Evolutionary conservation across 2,113 vertebrate genomes (phyloP).

Genomic region (Vidua macroura): DNA sequence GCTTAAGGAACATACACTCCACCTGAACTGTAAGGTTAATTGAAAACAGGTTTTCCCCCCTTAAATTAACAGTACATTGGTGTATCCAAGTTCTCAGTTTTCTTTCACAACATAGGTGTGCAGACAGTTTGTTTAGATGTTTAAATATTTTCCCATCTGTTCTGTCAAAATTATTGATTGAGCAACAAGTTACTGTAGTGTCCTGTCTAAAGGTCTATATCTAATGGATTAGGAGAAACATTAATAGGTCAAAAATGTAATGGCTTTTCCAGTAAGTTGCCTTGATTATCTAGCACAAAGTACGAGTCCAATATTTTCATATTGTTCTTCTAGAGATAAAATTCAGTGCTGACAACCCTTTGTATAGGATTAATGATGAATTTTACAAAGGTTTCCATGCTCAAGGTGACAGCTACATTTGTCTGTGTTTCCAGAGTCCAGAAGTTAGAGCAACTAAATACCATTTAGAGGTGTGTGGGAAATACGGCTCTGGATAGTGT

Average conservation of each 20-base stretch:
- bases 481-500: not conserved
- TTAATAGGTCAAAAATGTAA: not conserved
- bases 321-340: not conserved
- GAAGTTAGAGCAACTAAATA: not conserved
- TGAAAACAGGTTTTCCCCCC: constrained; percentile 23
- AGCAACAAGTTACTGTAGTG: constrained; percentile 40
- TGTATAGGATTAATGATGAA: not conserved
- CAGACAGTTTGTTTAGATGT: constrained; percentile 78
- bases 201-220: not conserved
- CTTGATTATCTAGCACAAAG: not conserved
- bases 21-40: constrained; percentile 70
- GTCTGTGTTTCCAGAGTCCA: not conserved
- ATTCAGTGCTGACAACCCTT: not conserved
- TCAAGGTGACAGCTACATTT: not conserved
- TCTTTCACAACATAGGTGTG: constrained; percentile 78
- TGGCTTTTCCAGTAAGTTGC: not conserved
- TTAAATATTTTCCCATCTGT: constrained; percentile 77
- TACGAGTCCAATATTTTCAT: not conserved
- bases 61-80: constrained; percentile 65
- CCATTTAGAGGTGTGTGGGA: not conserved
- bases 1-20: not conserved
- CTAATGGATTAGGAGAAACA: not conserved
- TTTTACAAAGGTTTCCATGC: not conserved
- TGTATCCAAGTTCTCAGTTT: constrained; percentile 76
- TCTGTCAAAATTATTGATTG: constrained; percentile 73